These are phyloP conservation scores for Arctia plantaginis DNA, from an alignment of 2,888 invertebrate species.

Conservation along the genomic window DNA sequence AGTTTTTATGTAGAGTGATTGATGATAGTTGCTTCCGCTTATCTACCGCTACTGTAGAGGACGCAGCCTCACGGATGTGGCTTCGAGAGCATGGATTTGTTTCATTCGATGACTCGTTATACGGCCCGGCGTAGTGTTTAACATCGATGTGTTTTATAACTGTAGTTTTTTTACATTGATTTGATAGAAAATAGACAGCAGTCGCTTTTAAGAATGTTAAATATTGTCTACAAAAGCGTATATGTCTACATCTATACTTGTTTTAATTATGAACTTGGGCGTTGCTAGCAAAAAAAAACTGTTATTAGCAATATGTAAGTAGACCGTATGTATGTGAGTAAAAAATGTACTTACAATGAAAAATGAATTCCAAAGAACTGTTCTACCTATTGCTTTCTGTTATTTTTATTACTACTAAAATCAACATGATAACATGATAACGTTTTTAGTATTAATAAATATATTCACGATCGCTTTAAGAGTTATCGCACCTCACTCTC, in stretches of 20 bases:
- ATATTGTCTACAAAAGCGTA: too few species aligned
- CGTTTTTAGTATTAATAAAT: too few species aligned
- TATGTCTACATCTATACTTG: too few species aligned
- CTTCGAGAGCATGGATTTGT: constrained; percentile 1
- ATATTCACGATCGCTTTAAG: not conserved
- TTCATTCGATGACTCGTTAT: not conserved
- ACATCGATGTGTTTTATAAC: not conserved
- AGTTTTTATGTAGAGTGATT: not conserved
- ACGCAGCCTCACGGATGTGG: not conserved
- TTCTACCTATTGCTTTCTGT: too few species aligned
- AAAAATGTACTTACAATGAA: too few species aligned
- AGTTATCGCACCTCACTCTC: not conserved
- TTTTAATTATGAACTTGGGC: too few species aligned
- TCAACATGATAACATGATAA: too few species aligned
- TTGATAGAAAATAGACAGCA: not conserved
- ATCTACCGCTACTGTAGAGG: not conserved
- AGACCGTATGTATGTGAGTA: too few species aligned
- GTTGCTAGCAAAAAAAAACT: too few species aligned
- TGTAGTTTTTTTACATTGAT: not conserved
- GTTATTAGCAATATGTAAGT: too few species aligned
- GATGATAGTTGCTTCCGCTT: not conserved
- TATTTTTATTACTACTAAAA: too few species aligned
- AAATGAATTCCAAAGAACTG: too few species aligned
- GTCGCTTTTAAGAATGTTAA: not conserved
- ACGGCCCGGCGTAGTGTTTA: not conserved